A percentile compares a stretch with the other conserved stretches of the same genome.
Evolutionary conservation across 2,888 invertebrate genomes (phyloP).

Genomic region (Nomada hirtipes): DNA sequence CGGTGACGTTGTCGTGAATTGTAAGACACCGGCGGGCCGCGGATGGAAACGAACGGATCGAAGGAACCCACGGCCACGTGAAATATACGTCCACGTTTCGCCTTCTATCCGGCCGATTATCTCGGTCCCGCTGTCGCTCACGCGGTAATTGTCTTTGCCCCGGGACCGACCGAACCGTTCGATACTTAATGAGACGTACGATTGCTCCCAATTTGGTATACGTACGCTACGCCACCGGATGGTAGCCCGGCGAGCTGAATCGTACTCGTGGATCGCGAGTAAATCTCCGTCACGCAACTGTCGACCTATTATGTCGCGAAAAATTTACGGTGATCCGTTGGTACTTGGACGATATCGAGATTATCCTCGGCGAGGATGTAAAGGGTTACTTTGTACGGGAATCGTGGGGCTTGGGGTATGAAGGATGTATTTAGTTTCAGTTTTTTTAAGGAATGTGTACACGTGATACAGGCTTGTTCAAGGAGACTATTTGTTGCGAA

Average conservation of each 20-base stretch:
- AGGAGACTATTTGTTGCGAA: too few relatives aligned
- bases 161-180: conserved; percentile 49
- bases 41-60: conserved; percentile 67
- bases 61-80: conserved; percentile 65
- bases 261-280: conserved; percentile 34
- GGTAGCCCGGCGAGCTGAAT: conserved; percentile 27
- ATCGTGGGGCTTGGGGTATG: background rate
- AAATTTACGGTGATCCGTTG: conserved; percentile 36
- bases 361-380: background rate
- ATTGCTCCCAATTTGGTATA: conserved; percentile 70
- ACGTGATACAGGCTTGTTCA: too few relatives aligned
- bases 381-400: background rate
- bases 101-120: conserved; percentile 68
- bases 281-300: conserved; percentile 63
- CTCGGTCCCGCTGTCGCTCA: conserved; percentile 66
- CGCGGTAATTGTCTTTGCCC: conserved; percentile 67
- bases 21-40: conserved; percentile 74
- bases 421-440: background rate
- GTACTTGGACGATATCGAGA: background rate
- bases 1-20: conserved; percentile 81
- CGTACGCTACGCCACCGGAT: conserved; percentile 37
- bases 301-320: conserved; percentile 57
- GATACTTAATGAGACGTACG: conserved; percentile 71
- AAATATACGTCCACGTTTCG: conserved; percentile 67
- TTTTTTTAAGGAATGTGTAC: background rate